These are phyloP conservation scores for Bimastos eiseni DNA, from an alignment of 2,888 invertebrate genomes.

Conservation along the genomic window DNA sequence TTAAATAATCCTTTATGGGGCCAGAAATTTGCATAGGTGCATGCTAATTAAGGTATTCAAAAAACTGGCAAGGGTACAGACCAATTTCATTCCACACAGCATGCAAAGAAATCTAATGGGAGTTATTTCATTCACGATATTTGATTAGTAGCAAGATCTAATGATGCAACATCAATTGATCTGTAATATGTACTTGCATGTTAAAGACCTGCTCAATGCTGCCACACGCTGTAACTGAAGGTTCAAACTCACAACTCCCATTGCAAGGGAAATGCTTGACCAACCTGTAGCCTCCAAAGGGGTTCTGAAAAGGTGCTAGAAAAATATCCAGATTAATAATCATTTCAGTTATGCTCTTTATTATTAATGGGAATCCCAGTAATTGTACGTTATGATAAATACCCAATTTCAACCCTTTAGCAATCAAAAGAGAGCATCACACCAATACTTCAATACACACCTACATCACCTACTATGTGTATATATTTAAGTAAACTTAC, in stretches of 20 bases:
- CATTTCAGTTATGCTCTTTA: neutral
- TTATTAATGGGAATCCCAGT: neutral
- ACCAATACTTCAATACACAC: neutral
- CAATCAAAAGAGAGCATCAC: too few species aligned
- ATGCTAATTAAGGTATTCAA: neutral
- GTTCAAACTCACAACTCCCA: neutral
- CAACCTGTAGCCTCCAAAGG: neutral
- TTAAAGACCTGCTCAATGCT: neutral
- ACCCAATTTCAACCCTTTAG: too few species aligned
- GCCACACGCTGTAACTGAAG: neutral
- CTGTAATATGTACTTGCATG: neutral
- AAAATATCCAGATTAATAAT: neutral
- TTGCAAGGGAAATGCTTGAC: neutral
- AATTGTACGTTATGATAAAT: neutral
- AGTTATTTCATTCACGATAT: neutral
- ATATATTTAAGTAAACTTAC: neutral
- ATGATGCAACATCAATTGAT: neutral
- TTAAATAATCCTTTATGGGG: neutral
- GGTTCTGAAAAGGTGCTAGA: neutral
- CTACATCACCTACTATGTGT: neutral
- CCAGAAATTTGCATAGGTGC: neutral
- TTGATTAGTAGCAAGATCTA: neutral
- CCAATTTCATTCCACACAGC: neutral
- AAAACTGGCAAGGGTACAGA: neutral
- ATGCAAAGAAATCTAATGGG: neutral